Base-by-base conservation (phyloP, 2,113 vertebrate genomes). In the Sciurus niger region DNA sequence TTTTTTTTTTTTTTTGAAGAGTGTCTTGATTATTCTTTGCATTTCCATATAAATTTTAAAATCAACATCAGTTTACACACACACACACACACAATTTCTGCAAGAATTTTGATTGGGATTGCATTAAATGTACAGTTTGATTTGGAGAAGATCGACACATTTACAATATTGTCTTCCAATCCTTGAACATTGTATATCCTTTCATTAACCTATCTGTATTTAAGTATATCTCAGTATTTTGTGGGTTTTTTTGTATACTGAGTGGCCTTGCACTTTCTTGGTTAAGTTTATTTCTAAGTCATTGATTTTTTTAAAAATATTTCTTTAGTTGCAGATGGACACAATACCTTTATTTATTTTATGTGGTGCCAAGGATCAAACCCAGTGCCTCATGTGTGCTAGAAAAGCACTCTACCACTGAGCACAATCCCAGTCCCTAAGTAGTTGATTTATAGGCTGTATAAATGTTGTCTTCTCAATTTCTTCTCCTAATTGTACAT, bases 251-350 rank as follows among this genome's bases (percentile, higher is more conserved):
- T 72, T 82, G 17, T 89, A 20, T 82, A 46, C n/a, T 76, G 43
- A n/a, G 18, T 51, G 32, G n/a, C 24, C n/a, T 88, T 90, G 70
- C 8, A 68, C 46, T 43, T 30, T 92, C 82, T 80, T 80, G 30
- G 30, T 92, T 93, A 55, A 74, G 51, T 84, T 92, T 89, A 65
- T 85, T 91, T 93, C 77, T 88, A 60, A 6, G 8, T 58, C n/a
- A 48, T 48, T 48, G 46, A 48, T 51, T 74, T 94, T 60, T 63
- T n/a, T 8, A 9, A 48, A 48, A 48, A 48, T 48, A 48, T 48
- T 48, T 48, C 46, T 48, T 48, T 48, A 48, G 46, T 8, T 9
- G 46, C 9, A 48, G 7, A 48, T 6, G 46, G 46, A 48, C 46
- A 48, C 46, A 48, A 48, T 48, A 48, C 46, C 46, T 48, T 48